Evolutionary conservation across 2,888 invertebrate species (phyloP), one percentile per base, ranked within the genome.

Genomic region (Drosophila algonquin): DNA sequence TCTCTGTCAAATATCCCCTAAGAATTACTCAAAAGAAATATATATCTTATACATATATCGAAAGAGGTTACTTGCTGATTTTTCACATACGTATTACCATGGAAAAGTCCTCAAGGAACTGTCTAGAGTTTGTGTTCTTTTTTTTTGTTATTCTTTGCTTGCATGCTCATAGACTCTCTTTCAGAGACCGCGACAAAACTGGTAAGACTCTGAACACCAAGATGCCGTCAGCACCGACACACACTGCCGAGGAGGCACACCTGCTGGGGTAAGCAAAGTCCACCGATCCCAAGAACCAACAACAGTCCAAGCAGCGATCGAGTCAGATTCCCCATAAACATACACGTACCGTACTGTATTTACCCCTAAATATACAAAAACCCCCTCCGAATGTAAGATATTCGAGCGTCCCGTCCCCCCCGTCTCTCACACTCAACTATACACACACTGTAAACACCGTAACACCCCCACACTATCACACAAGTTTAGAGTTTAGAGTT

Each of bases 201-300:
- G 91, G 92, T 91, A 92, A 92, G 91, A 90, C 91, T 90, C 90
- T 91, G 89, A 91, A 91, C 90, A 90, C 90, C 88, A 92, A 92
- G 92, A 92, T 92, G 92, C 92, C 92, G 88, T 92, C 92, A 90
- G 92, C 92, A 89, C 92, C 92, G 89, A 90, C 92, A 90, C 91
- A 92, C 83, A 92, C 91, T 90, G 95, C 96, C 92, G 97, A 97
- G 94, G 96, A 97, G 94, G 96, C 96, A 86, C 96, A 97, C 91
- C 95, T 97, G 76, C 94, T 97, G 92, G 96, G 97, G 97, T 97
- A 95, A 96, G 96, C 88, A 82, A 69, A 68, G 65, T 45, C 14
- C 18, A 18, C 10, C 12, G 45, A 35, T 57, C 61, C 35, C 69
- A 60, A 51, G 53, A 56, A 53, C 47, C 62, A 45, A 9, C 53